Base-by-base conservation (phyloP, 2,113 vertebrate species). In the Pipra filicauda region DNA sequence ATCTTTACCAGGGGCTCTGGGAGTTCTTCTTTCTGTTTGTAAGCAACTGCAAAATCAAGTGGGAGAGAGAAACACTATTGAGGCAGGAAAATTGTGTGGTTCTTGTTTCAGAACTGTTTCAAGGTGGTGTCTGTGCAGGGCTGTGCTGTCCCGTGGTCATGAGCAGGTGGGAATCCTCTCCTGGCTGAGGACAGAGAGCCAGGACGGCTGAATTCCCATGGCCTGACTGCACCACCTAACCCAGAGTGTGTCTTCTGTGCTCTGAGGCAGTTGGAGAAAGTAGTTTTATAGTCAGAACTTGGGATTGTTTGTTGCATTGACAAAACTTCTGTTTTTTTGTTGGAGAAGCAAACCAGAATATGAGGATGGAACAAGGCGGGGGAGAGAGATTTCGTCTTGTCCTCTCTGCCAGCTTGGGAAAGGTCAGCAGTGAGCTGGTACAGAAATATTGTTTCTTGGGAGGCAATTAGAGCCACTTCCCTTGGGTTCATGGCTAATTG, bases 141-240 rank as follows among this genome's bases (percentile, higher is more conserved):
- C 43, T 37, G 35, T 57, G 55, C 5, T 9, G 5, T 10, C 1
- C 0, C 11, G 1, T 13, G 23, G 30, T 33, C 12, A 3, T 2
- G 35, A 52, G 10, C 18, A 39, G 52, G 13, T 43, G 48, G 1
- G 5, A 46, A 73, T 77, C 43, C 8, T 61, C 19, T 72, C 51
- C 10, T 43, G 48, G 5, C 17, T 54, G 27, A 27, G 58, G 46
- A 57, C 43, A 17, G 28, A 3, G n/a, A 54, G 54, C 24, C 16
- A 48, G 31, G 39, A 55, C 17, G 27, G 57, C 76, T 43, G n/a
- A 55, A 19, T 51, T 81, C 35, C 51, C 0, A 2, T 46, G 64
- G 3, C 66, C 30, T 75, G 65, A 2, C 43, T 67, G 33, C 10
- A 16, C 46, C 44, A 8, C 10, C 54, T 28, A 1, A 4, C 20